Conservation (phyloP, 1,140 invertebrate genomes). For the Pteromalus puparum region DNA sequence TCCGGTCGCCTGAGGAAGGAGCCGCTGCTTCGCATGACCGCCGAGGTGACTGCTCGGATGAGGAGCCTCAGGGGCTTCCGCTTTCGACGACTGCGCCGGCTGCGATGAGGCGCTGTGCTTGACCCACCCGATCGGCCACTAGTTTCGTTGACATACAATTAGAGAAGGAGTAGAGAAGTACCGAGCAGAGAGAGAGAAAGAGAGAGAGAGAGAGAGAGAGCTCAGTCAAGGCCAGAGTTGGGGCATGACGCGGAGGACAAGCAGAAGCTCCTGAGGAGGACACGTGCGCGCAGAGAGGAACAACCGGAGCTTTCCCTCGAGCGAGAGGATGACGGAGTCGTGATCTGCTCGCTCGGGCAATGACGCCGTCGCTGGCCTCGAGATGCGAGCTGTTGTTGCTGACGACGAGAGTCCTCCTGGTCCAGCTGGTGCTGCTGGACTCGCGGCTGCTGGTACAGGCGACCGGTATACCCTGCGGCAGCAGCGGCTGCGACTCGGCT, state of each 20-base stretch:
- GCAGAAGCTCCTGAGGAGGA: background rate
- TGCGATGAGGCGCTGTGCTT: background rate
- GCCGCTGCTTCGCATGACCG: background rate
- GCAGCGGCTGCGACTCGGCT: background rate
- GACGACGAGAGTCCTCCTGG: constrained; percentile 59
- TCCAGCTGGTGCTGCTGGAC: constrained; percentile 66
- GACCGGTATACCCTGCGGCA: constrained; percentile 21
- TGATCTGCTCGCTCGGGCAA: constrained; percentile 66
- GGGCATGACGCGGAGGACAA: background rate
- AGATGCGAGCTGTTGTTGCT: constrained; percentile 69
- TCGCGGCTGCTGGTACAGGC: constrained; percentile 60
- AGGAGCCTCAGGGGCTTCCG: background rate
- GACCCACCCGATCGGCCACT: too few species aligned
- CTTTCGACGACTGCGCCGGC: constrained; percentile 8
- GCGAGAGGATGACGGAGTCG: constrained; percentile 39
- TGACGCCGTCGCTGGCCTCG: constrained; percentile 68
- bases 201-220: background rate
- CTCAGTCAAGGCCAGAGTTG: background rate
- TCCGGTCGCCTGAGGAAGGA: background rate
- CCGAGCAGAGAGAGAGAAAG: too few species aligned
- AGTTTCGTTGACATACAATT: too few species aligned
- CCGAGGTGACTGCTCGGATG: background rate
- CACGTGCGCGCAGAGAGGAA: background rate
- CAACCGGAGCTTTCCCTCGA: too few species aligned
- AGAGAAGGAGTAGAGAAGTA: too few species aligned